Conservation (phyloP, 2,888 invertebrate genomes). For the Dolichopus griseipennis region DNA sequence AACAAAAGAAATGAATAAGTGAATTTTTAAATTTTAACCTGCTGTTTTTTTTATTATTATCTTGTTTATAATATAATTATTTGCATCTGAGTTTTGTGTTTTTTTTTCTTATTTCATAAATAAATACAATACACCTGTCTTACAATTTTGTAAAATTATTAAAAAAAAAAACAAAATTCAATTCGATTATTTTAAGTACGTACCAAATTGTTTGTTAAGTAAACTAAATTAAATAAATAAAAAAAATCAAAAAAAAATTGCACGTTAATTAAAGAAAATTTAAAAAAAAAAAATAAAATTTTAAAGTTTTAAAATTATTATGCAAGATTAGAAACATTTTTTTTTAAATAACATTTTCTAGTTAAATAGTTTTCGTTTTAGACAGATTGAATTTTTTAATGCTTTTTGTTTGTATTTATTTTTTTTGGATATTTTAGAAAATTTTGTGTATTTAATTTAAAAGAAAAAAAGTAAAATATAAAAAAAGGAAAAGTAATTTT, state of each 20-base stretch:
- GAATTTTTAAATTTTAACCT: neutral
- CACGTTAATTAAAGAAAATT: neutral
- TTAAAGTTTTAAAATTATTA: neutral
- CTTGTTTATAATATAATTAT: neutral
- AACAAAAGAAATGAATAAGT: neutral
- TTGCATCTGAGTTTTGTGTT: neutral
- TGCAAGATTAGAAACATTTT: conserved; percentile 1
- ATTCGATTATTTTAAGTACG: neutral
- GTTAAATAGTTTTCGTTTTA: too few species aligned
- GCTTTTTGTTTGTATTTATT: too few species aligned
- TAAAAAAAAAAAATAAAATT: neutral
- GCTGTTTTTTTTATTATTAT: neutral
- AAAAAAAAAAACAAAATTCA: neutral
- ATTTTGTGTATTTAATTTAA: too few species aligned
- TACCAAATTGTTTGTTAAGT: neutral
- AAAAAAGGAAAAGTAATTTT: too few species aligned
- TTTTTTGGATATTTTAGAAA: too few species aligned
- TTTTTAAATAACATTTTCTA: neutral
- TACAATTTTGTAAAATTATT: neutral
- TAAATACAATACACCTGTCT: neutral
- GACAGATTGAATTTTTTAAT: too few species aligned
- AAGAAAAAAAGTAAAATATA: too few species aligned
- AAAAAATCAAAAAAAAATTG: neutral
- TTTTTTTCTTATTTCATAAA: neutral
- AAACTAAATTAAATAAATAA: too few species aligned